A percentile compares a stretch with the other conserved stretches of the same genome.
Evolutionary conservation across 64 coral and sea anemone genomes (phyloP).

Genomic region (Acropora yongei): DNA sequence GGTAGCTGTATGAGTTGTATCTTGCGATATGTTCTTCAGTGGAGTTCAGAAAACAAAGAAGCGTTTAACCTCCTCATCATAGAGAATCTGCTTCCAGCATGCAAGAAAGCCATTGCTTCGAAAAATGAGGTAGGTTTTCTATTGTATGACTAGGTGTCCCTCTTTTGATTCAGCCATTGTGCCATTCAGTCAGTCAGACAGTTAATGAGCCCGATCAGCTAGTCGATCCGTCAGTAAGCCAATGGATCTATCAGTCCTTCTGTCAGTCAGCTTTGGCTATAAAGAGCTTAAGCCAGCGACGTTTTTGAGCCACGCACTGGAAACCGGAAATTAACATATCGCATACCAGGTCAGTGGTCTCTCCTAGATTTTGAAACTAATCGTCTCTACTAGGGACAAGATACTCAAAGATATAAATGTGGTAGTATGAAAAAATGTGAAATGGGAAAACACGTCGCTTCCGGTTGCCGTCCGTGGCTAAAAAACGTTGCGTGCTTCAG

Average conservation of each 20-base stretch:
- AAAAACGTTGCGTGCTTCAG: too few species aligned
- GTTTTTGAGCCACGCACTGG: background rate
- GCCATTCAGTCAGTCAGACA: too few species aligned
- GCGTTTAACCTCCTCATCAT: slow-evolving; percentile 76
- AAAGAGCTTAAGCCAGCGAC: too few species aligned
- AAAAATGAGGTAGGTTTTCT: slow-evolving; percentile 78
- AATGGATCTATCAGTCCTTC: background rate
- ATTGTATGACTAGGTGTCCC: background rate
- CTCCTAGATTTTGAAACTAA: too few species aligned
- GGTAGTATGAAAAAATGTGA: too few species aligned
- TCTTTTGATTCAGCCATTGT: background rate
- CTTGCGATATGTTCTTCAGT: slow-evolving; percentile 55
- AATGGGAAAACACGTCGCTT: too few species aligned
- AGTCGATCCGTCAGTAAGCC: background rate
- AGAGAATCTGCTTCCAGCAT: slow-evolving; percentile 71
- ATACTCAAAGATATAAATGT: too few species aligned
- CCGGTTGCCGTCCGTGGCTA: too few species aligned
- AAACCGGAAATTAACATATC: background rate
- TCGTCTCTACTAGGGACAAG: too few species aligned
- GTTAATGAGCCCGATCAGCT: too few species aligned
- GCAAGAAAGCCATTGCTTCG: slow-evolving; percentile 69
- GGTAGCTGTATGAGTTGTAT: slow-evolving; percentile 71
- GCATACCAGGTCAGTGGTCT: too few species aligned
- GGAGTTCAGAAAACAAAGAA: slow-evolving; percentile 44
- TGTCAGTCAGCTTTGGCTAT: background rate